Percentiles rank a stretch among this genome's conserved stretches.
Conservation (phyloP, 2,797 vertebrate genomes). For the Gymnopithys bicolor region DNA sequence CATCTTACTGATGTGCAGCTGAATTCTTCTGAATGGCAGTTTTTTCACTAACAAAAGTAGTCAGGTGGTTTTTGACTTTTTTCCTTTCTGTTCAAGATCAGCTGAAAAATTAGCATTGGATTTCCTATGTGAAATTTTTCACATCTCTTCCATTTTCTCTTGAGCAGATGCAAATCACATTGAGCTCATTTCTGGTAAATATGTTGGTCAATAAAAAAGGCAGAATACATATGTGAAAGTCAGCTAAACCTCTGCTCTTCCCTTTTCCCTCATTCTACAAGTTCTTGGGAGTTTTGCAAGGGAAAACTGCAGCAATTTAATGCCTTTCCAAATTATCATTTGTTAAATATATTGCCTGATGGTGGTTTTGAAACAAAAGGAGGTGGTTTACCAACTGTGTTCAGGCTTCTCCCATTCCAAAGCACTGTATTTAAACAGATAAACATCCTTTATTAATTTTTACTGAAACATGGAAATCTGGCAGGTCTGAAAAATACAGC, state of each 20-base stretch:
- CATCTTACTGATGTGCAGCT: neutral
- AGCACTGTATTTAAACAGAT: neutral
- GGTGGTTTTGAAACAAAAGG: neutral
- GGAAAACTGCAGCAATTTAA: neutral
- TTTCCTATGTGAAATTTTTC: neutral
- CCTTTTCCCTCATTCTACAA: neutral
- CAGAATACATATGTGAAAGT: neutral
- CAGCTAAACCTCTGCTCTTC: neutral
- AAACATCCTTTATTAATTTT: neutral
- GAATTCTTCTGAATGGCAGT: neutral
- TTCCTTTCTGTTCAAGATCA: neutral
- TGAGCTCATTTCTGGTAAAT: neutral
- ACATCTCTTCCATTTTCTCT: neutral
- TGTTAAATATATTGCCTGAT: neutral
- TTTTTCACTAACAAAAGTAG: neutral
- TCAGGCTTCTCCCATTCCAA: neutral
- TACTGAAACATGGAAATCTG: neutral
- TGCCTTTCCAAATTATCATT: neutral
- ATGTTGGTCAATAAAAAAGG: neutral
- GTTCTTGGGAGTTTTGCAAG: neutral
- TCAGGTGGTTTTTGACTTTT: neutral
- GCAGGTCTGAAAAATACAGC: neutral
- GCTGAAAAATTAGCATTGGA: neutral
- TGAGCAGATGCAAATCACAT: neutral
- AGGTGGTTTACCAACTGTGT: neutral